A percentile compares a stretch with the other conserved stretches of the same genome.
Conservation (phyloP, 2,113 vertebrate species). For the Bos javanicus region DNA sequence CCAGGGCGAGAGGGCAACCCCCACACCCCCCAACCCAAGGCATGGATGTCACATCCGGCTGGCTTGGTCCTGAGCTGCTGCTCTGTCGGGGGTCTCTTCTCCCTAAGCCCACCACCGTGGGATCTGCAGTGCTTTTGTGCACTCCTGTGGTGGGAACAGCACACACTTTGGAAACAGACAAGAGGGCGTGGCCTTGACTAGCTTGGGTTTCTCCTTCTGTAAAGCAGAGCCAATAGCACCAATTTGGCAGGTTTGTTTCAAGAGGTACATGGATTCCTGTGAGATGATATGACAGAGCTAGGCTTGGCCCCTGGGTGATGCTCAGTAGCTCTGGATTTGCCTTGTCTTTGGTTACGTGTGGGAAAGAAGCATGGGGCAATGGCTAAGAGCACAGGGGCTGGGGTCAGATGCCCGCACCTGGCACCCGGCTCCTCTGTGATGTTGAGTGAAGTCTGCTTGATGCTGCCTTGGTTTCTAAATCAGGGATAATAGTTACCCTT, state of each 20-base stretch:
- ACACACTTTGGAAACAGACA: neutral
- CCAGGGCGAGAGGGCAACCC: fast-evolving
- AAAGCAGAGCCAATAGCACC: neutral
- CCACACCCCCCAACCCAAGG: neutral
- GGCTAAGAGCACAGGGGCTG: fast-evolving
- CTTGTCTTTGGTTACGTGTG: fast-evolving
- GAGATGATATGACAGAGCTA: fast-evolving
- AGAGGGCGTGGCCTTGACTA: fast-evolving
- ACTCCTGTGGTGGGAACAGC: neutral
- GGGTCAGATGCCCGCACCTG: fast-evolving
- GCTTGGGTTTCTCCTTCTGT: neutral
- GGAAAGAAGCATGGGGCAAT: fast-evolving
- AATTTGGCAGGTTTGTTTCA: neutral
- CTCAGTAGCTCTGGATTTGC: neutral
- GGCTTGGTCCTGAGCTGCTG: neutral
- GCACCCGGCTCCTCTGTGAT: neutral
- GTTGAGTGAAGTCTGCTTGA: fast-evolving
- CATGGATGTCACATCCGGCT: fast-evolving
- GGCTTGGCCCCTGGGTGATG: neutral
- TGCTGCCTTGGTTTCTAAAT: neutral
- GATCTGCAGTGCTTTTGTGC: fast-evolving
- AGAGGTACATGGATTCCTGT: neutral
- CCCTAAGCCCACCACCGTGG: neutral
- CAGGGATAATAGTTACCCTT: neutral
- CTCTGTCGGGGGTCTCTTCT: neutral